A percentile compares a stretch with the other conserved stretches of the same genome.
phyloP scores from a whole-genome alignment of 2,113 vertebrate genomes.

The Colistium nudipinnis region DNA sequence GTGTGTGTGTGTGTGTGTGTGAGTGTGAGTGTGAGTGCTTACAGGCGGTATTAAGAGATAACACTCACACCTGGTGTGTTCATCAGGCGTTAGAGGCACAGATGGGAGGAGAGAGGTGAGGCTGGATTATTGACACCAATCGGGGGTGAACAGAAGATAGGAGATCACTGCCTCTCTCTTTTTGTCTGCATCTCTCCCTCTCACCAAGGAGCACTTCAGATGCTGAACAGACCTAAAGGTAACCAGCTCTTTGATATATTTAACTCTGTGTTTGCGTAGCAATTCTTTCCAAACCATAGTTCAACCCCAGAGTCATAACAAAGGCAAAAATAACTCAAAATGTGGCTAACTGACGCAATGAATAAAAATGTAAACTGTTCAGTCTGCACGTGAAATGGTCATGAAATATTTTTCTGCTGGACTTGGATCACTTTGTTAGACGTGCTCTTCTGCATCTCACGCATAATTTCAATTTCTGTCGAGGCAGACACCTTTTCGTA shows the following conservation, averaged over 20 bases:
- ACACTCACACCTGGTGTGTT: conserved; percentile 62
- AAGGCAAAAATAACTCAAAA: not conserved
- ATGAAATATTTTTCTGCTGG: not conserved
- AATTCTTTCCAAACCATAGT: not conserved
- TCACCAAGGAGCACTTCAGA: conserved; percentile 26
- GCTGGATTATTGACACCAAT: conserved; percentile 38
- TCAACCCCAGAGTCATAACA: not conserved
- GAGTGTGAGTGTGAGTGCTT: conserved; percentile 50
- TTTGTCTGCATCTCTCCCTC: conserved; percentile 9
- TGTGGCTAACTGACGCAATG: not conserved
- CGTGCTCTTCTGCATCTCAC: not conserved
- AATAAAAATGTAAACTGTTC: not conserved
- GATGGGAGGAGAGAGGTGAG: conserved; percentile 53
- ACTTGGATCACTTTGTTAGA: conserved; percentile 12
- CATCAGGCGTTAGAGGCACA: conserved; percentile 52
- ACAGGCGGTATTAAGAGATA: conserved; percentile 49
- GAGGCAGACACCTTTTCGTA: not conserved
- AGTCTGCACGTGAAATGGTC: not conserved
- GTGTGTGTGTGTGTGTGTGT: conserved; percentile 41
- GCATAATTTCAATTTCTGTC: not conserved
- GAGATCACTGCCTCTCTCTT: conserved; percentile 26
- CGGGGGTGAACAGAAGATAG: conserved; percentile 13
- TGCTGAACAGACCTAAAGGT: conserved; percentile 51
- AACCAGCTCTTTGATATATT: conserved; percentile 29
- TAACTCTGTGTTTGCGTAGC: not conserved